Evolutionary conservation across 2,797 vertebrate genomes (phyloP).

Genomic region (Danio albolineatus): DNA sequence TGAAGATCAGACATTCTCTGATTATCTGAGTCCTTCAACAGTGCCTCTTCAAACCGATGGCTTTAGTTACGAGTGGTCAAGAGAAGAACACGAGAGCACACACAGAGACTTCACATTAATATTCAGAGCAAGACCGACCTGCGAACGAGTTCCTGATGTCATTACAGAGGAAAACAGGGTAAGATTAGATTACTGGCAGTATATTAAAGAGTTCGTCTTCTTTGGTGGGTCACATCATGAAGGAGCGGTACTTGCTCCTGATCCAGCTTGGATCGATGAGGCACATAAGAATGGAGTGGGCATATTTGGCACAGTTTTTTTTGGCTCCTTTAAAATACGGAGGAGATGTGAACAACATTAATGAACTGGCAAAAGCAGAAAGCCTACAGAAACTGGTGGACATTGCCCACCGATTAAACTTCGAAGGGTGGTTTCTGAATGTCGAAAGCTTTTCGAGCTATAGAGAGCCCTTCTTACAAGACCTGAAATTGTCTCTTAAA

Average conservation of each 20-base stretch:
- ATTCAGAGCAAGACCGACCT: slow-evolving; percentile 10
- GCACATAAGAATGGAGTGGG: background rate
- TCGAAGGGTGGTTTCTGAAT: slow-evolving; percentile 13
- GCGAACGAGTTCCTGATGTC: background rate
- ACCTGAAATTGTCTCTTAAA: background rate
- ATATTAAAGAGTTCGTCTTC: slow-evolving; percentile 17
- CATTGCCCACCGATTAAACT: slow-evolving; percentile 16
- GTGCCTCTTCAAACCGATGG: background rate
- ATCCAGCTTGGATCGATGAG: slow-evolving; percentile 13
- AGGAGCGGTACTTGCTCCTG: slow-evolving; percentile 9
- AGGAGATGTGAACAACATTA: background rate
- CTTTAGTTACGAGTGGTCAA: slow-evolving; percentile 21
- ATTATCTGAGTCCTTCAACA: slow-evolving; percentile 5
- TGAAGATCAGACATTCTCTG: background rate
- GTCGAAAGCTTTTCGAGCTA: background rate
- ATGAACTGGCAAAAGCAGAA: slow-evolving; percentile 1
- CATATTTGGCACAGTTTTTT: background rate
- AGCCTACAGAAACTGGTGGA: background rate
- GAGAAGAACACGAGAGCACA: slow-evolving; percentile 2
- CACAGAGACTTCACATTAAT: slow-evolving; percentile 23
- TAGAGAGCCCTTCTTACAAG: background rate
- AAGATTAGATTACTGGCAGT: slow-evolving; percentile 19
- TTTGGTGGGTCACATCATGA: background rate
- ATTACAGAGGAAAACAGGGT: background rate
- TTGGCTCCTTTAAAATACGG: background rate